Evolutionary conservation across 64 coral and sea anemone species (phyloP).

Genomic region (Montipora sp.): DNA sequence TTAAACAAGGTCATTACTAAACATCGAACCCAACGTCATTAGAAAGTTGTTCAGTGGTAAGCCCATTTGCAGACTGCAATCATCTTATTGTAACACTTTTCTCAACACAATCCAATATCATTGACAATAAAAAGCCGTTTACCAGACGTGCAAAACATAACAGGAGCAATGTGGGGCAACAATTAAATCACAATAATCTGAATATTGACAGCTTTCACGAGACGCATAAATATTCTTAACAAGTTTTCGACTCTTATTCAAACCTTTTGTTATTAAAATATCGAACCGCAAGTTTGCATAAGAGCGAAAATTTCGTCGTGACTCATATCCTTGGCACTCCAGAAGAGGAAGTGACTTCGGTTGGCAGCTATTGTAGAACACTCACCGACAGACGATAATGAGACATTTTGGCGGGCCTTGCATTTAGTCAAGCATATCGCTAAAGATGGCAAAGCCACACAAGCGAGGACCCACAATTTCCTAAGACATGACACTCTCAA

Average conservation of each 20-base stretch:
- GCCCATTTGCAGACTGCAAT: no score
- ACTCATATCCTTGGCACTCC: not conserved
- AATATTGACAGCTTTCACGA: constrained; percentile 8
- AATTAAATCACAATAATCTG: not conserved
- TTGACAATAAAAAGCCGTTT: not conserved
- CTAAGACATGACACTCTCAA: not conserved
- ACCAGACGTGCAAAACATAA: not conserved
- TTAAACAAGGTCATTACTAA: no score
- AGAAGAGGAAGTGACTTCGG: not conserved
- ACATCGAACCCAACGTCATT: no score
- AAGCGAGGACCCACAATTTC: not conserved
- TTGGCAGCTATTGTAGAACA: constrained; percentile 6
- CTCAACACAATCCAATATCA: not conserved
- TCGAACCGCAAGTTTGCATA: not conserved
- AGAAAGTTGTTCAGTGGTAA: no score
- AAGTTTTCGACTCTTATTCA: no score
- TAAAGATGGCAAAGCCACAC: not conserved
- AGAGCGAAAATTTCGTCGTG: not conserved
- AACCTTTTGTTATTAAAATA: constrained; percentile 41
- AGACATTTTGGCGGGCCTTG: constrained; percentile 38
- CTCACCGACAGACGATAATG: not conserved
- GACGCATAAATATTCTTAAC: not conserved
- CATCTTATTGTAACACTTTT: not conserved
- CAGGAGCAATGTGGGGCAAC: not conserved
- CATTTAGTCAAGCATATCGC: constrained; percentile 29